Evolutionary conservation across 2,113 vertebrate genomes (phyloP), one percentile per base, ranked within the genome.

Genomic region (Pandion haliaetus): DNA sequence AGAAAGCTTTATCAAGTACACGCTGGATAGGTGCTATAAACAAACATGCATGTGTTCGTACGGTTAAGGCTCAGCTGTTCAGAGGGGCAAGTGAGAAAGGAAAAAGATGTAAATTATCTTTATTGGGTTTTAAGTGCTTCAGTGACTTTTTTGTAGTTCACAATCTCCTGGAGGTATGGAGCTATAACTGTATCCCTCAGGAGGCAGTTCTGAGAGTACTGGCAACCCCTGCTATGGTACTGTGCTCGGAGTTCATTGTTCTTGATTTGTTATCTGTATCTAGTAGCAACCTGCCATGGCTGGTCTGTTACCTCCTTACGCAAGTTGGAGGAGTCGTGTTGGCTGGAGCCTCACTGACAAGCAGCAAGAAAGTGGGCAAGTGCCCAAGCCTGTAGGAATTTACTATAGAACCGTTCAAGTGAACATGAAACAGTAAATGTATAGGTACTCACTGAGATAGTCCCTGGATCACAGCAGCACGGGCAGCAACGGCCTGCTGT

Each of bases 221-320:
- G 45, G 71, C 44, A 82, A 21, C 32, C 13, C n/a, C 34, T 57
- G 2, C 24, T 31, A 25, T 18, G n/a, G 54, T 72, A 2, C 28
- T 47, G 55, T 45, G 42, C 62, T 90, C 42, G 15, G 65, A 40
- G 59, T 38, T 88, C 8, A 10, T n/a, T 1, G 0, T 42, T 73
- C 32, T 55, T 44, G 12, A 45, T 49, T 26, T 0, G 1, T 45
- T 76, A 36, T 14, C 42, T 47, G 0, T 16, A 14, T 8, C 44
- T 28, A 24, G 57, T 20, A 47, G 26, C 50, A 52, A 40, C 34
- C 63, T 82, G 70, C 25, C 20, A 6, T 8, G 31, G 45, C 52
- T 49, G 18, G 18, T 15, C 9, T 2, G 1, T 44, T n/a, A 45
- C 45, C 50, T 86, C 1, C 0, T 36, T 26, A 45, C 1, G 3